These are phyloP conservation scores for Dasypus novemcinctus DNA, from an alignment of 2,113 vertebrate genomes.

Conservation along the genomic window DNA sequence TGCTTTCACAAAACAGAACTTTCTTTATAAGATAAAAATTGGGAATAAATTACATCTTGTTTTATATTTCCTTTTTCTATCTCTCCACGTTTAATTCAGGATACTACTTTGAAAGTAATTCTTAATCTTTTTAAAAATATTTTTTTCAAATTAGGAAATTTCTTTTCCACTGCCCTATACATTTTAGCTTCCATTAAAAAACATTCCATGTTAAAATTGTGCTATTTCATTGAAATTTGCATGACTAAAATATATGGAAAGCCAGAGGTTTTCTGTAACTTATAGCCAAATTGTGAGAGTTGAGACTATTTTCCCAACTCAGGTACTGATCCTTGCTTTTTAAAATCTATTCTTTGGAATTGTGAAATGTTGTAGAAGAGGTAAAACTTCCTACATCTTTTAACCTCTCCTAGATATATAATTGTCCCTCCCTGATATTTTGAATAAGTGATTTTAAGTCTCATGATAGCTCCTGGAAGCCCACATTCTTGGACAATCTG, in stretches of 20 bases:
- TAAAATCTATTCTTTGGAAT: background rate
- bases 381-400: background rate
- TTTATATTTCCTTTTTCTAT: background rate
- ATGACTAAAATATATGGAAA: background rate
- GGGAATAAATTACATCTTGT: background rate
- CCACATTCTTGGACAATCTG: background rate
- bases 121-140: background rate
- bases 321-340: background rate
- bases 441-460: background rate
- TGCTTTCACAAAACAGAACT: background rate
- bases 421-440: background rate
- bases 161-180: background rate
- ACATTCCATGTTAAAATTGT: background rate
- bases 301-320: background rate
- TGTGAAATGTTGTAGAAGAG: background rate
- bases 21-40: background rate
- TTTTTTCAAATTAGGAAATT: background rate
- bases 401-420: background rate
- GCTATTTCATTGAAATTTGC: background rate
- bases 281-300: background rate
- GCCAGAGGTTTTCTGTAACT: background rate
- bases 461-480: background rate
- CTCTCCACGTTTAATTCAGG: background rate
- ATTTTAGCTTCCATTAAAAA: background rate
- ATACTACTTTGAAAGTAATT: background rate